Conservation (phyloP, 2,113 vertebrate genomes). For the Myrmecophaga tridactyla region DNA sequence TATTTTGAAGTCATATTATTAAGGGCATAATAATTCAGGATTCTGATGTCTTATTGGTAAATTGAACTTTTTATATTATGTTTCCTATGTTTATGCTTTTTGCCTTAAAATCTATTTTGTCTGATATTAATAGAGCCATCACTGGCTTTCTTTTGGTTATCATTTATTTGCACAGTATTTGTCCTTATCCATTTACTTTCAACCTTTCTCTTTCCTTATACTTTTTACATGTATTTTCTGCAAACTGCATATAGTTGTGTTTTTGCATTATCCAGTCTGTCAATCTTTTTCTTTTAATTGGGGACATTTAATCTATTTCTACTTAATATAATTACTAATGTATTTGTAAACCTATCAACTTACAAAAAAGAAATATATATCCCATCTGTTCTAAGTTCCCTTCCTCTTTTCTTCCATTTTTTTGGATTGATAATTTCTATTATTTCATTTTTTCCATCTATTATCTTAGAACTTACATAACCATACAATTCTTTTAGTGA, state of each 20-base stretch:
- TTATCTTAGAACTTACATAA: background rate
- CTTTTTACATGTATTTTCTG: background rate
- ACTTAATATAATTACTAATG: background rate
- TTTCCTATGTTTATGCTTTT: background rate
- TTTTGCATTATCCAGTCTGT: background rate
- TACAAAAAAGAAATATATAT: background rate
- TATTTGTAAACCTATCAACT: background rate
- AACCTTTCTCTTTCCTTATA: background rate
- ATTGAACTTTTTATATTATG: rapidly evolving
- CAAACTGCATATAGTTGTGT: background rate
- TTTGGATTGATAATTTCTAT: background rate
- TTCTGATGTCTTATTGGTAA: background rate
- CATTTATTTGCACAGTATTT: background rate
- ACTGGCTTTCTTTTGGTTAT: too few species aligned
- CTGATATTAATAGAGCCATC: background rate
- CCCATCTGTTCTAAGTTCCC: background rate
- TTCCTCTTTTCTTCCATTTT: background rate
- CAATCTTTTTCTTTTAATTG: background rate
- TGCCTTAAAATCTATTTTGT: background rate
- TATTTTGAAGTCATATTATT: background rate
- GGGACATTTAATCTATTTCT: background rate
- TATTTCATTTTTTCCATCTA: background rate
- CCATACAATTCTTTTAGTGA: background rate
- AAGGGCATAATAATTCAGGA: background rate
- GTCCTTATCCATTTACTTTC: background rate